These are phyloP conservation scores for Cladopsammia gracilis DNA, from an alignment of 64 coral and sea anemone genomes.

Conservation along the genomic window DNA sequence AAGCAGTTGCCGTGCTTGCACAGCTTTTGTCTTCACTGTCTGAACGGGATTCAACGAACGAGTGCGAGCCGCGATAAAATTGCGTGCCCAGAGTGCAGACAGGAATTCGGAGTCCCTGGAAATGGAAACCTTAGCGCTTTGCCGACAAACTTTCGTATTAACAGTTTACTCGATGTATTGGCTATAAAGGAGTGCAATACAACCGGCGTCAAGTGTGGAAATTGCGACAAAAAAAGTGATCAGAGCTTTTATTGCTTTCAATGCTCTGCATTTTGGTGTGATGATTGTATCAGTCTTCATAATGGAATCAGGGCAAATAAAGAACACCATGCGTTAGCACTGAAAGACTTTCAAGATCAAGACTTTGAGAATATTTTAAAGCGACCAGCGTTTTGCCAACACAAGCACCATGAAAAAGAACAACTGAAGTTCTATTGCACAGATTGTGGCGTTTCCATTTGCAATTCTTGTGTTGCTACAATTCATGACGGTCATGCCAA, in stretches of 20 bases:
- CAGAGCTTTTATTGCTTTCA: neutral
- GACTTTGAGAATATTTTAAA: neutral
- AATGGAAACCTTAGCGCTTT: neutral
- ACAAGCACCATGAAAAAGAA: neutral
- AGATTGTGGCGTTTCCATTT: neutral
- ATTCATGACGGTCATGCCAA: neutral
- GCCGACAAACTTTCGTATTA: conserved; percentile 14
- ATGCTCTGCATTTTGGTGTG: neutral
- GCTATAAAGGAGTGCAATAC: neutral
- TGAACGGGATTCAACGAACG: neutral
- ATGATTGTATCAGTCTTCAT: neutral
- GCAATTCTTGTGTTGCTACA: neutral
- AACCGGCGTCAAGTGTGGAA: neutral
- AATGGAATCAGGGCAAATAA: neutral
- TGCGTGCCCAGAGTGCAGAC: neutral
- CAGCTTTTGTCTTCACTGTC: neutral
- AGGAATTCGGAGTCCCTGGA: neutral
- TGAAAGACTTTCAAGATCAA: neutral
- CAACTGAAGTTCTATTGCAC: neutral
- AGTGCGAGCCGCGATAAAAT: neutral
- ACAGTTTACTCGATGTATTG: neutral
- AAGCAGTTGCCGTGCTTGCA: too few relatives aligned
- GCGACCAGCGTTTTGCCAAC: neutral
- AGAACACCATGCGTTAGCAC: neutral
- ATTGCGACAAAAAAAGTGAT: neutral